Evolutionary conservation across 2,797 vertebrate species (phyloP), one percentile per base, ranked within the genome.

Genomic region (Pseudomugil gertrudae): DNA sequence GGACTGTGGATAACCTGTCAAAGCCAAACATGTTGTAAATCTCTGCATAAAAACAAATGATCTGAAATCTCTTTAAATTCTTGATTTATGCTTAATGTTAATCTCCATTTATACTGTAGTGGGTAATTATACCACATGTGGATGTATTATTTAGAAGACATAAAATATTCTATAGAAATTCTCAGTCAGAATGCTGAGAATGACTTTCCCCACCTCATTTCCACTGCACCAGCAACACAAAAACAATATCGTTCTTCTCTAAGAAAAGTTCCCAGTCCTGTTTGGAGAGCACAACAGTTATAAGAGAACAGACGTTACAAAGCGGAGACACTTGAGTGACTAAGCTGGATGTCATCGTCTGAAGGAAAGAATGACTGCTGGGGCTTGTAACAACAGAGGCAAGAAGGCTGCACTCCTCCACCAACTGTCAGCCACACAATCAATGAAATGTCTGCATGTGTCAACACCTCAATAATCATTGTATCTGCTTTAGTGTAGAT

Each of bases 331-430:
- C 88, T 92, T 86, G 78, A 89, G 70, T 84, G 83, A 85, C 89
- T 85, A 87, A 92, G 89, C 85, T 81, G 48, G 76, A 85, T 91
- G 84, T 92, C 90, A 92, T 89, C 85, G 19, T 90, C 80, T 81
- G 71, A 80, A 72, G 79, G 79, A 35, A 80, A 55, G 48, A 69
- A 54, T 53, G 51, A 68, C 77, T 84, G 83, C 69, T 53, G 66
- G 72, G 73, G 73, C 84, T 82, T 91, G 85, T 83, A 92, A 85
- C 84, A 90, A 89, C 88, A 88, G 60, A 76, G 57, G 65, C 69
- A 77, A 63, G 58, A 84, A 66, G 66, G 61, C 71, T 80, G 69
- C 63, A 30, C 82, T 82, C 69, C 80, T 15, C 69, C 81, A 58
- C 63, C 11, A 65, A 82, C 74, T 84, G 80, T 91, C 86, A 87